Conservation (phyloP, 1,140 invertebrate species). For the Caenorhabditis brenneri region DNA sequence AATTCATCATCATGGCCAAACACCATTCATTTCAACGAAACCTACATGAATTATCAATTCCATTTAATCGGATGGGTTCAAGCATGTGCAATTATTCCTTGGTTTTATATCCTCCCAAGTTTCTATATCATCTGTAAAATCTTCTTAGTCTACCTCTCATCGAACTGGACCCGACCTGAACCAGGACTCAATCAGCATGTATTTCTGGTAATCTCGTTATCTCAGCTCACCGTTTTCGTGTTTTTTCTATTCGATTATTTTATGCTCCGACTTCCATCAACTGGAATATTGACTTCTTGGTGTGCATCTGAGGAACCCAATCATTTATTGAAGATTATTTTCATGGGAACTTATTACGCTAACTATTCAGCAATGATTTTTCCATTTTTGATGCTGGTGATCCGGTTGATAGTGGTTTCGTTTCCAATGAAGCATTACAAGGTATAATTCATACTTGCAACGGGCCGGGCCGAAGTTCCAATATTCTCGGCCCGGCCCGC, state of each 20-base stretch:
- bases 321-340: background rate
- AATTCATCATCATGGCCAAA: background rate
- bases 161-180: background rate
- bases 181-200: background rate
- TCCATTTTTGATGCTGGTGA: background rate
- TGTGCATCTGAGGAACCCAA: background rate
- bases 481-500: too few species aligned
- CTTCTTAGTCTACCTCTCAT: background rate
- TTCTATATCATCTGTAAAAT: slow-evolving; percentile 5
- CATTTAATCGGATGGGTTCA: background rate
- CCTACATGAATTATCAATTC: background rate
- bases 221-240: background rate
- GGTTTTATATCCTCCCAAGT: background rate
- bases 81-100: background rate
- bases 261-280: background rate
- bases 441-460: too few species aligned
- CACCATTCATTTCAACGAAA: background rate
- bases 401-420: background rate
- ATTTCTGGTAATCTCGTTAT: background rate
- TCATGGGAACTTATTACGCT: background rate
- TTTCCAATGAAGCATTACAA: background rate
- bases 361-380: slow-evolving; percentile 11
- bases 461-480: too few species aligned
- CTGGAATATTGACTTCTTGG: background rate
- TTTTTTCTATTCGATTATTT: background rate